Percentiles rank a stretch among this genome's conserved stretches.
Conservation (phyloP, 2,888 invertebrate genomes). For the Geophilus truncorum region DNA sequence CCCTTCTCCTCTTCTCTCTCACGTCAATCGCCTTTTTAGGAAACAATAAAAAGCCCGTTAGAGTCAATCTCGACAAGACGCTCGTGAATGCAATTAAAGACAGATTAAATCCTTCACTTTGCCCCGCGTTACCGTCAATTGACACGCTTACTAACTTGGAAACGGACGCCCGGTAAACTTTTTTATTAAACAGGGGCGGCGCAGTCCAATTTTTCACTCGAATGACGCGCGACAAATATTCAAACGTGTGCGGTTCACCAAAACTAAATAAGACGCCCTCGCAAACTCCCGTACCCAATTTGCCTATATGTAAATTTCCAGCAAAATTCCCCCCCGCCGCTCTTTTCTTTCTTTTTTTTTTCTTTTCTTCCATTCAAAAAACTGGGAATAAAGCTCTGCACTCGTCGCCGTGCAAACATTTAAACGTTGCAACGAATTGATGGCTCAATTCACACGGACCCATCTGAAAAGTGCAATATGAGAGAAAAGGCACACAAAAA, state of each 20-base stretch:
- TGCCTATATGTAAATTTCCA: constrained; percentile 11
- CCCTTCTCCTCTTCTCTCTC: not conserved
- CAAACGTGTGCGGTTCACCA: constrained; percentile 15
- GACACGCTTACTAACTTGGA: not conserved
- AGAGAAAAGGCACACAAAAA: not conserved
- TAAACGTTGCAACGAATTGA: not conserved
- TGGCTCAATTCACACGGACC: constrained; percentile 9
- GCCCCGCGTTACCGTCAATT: not conserved
- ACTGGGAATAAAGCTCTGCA: not conserved
- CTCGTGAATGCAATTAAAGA: constrained; percentile 10
- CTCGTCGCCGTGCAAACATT: not conserved
- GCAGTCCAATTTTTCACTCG: not conserved
- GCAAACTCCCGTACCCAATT: not conserved
- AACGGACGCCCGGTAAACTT: not conserved
- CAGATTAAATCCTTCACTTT: constrained; percentile 8
- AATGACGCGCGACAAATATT: constrained; percentile 13
- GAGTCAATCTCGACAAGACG: constrained; percentile 20
- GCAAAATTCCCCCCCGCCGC: not conserved
- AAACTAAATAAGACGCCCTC: constrained; percentile 1
- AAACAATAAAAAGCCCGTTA: constrained; percentile 20
- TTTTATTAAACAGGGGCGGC: constrained; percentile 4
- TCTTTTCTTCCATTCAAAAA: not conserved
- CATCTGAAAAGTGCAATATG: constrained; percentile 6
- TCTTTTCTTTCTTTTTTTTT: too few relatives aligned
- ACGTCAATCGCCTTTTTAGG: constrained; percentile 20